phyloP scores from a whole-genome alignment of 2,797 vertebrate genomes.

The Coluber constrictor region DNA sequence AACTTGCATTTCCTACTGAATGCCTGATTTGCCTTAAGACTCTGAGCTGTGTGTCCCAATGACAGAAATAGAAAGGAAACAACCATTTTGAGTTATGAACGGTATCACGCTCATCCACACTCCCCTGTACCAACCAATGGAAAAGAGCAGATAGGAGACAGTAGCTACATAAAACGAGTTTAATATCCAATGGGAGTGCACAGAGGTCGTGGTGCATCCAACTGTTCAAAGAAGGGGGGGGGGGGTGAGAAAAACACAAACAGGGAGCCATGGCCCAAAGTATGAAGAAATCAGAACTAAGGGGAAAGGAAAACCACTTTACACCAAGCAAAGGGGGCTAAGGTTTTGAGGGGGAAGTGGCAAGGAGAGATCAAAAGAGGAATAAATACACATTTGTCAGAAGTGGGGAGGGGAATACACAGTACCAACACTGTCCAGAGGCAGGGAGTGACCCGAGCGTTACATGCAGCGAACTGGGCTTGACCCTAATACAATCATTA shows the following conservation, averaged over 20 bases:
- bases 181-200: slow-evolving; percentile 73
- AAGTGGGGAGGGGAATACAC: slow-evolving; percentile 6
- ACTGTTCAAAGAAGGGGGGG: slow-evolving; percentile 35
- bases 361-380: slow-evolving; percentile 7
- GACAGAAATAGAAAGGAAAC: neutral
- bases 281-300: slow-evolving; percentile 58
- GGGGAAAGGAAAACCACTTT: slow-evolving; percentile 56
- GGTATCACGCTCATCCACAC: neutral
- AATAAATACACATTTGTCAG: slow-evolving; percentile 41
- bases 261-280: slow-evolving; percentile 26
- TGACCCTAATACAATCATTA: slow-evolving; percentile 36
- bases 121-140: neutral
- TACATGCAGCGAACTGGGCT: slow-evolving; percentile 33
- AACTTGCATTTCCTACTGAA: neutral
- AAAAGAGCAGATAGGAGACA: slow-evolving; percentile 43
- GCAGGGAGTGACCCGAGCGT: slow-evolving; percentile 20
- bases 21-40: neutral
- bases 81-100: neutral
- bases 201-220: slow-evolving; percentile 61
- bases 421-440: slow-evolving; percentile 33
- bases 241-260: slow-evolving; percentile 28
- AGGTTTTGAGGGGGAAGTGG: neutral
- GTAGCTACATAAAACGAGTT: slow-evolving; percentile 73
- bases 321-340: slow-evolving; percentile 62
- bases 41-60: neutral